phyloP scores from a whole-genome alignment of 1,140 invertebrate genomes.

The Dolichoris vasculosae region DNA sequence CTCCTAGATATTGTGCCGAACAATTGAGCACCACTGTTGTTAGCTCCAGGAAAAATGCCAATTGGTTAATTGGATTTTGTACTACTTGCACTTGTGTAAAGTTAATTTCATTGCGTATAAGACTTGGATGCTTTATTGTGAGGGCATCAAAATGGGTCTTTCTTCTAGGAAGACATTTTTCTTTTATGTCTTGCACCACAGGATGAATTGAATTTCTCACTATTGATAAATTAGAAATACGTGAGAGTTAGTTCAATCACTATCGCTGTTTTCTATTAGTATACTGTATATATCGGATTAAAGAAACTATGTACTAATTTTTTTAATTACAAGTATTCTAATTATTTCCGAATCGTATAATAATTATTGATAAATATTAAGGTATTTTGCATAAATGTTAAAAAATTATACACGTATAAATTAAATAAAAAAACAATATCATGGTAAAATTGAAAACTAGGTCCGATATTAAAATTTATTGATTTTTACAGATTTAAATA shows the following conservation, averaged over 20 bases:
- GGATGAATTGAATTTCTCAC: conserved; percentile 32
- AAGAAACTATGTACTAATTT: too few relatives aligned
- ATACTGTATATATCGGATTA: too few relatives aligned
- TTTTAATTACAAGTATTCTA: too few relatives aligned
- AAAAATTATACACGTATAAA: too few relatives aligned
- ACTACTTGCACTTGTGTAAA: background rate
- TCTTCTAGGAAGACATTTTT: conserved; percentile 34
- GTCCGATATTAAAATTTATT: too few relatives aligned
- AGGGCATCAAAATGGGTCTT: background rate
- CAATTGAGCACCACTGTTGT: background rate
- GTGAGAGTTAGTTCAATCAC: background rate
- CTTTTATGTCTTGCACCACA: background rate
- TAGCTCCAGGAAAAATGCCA: conserved; percentile 6
- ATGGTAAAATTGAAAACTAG: too few relatives aligned
- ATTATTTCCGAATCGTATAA: too few relatives aligned
- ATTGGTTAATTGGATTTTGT: conserved; percentile 33
- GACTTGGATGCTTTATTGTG: background rate
- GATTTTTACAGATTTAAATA: too few relatives aligned
- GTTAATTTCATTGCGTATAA: background rate
- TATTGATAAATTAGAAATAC: background rate
- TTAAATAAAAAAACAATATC: too few relatives aligned
- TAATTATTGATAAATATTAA: too few relatives aligned
- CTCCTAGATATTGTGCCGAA: background rate
- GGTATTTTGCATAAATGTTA: too few relatives aligned
- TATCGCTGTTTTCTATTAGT: background rate